Conservation (phyloP, 2,888 invertebrate genomes). For the Agonopterix arenella region DNA sequence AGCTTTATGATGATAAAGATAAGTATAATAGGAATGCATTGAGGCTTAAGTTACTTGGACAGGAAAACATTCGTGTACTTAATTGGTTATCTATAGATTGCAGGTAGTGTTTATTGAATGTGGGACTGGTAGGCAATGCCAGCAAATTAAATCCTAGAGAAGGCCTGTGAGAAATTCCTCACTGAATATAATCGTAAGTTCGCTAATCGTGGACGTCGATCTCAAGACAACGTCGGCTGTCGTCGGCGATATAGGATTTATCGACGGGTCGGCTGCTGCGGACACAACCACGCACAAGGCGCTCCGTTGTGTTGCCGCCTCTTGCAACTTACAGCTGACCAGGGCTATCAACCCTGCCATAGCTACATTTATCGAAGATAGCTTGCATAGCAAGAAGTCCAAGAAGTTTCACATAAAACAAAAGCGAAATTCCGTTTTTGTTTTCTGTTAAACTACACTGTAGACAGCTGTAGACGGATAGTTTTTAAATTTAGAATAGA, state of each 20-base stretch:
- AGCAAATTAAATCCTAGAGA: slow-evolving; percentile 2
- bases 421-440: too few species aligned
- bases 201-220: slow-evolving; percentile 52
- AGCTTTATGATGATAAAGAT: too few species aligned
- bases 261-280: slow-evolving; percentile 21
- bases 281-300: slow-evolving; percentile 34
- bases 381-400: too few species aligned
- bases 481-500: too few species aligned
- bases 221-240: slow-evolving; percentile 35
- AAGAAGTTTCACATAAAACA: too few species aligned
- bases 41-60: too few species aligned
- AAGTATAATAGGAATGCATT: too few species aligned
- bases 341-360: too few species aligned
- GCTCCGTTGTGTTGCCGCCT: slow-evolving; percentile 55
- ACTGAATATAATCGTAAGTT: slow-evolving; percentile 43
- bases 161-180: slow-evolving; percentile 28
- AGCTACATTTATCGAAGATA: neutral
- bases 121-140: slow-evolving; percentile 16
- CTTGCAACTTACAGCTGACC: slow-evolving; percentile 5
- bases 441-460: too few species aligned
- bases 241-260: slow-evolving; percentile 58
- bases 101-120: slow-evolving; percentile 11
- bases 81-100: slow-evolving; percentile 10
- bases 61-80: too few species aligned
- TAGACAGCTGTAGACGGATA: too few species aligned